phyloP scores from a whole-genome alignment of 1,140 invertebrate species.

The Drosophila aff. region DNA sequence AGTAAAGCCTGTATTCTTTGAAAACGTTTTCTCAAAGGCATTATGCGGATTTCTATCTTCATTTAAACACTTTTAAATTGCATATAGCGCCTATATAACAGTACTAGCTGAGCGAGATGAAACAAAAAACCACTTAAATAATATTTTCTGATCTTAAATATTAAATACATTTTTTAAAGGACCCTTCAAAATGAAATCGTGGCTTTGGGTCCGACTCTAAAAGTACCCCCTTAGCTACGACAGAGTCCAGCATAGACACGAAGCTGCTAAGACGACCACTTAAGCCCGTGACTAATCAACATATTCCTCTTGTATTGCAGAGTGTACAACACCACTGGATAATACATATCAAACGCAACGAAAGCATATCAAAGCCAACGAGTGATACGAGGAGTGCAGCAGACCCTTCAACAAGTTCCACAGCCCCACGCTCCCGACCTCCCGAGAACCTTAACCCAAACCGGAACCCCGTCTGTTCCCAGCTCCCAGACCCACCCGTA shows the following conservation, averaged over 20 bases:
- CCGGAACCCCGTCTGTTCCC: conserved; percentile 10
- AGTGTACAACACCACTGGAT: conserved; percentile 47
- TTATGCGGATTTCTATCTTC: not conserved
- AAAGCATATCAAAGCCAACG: conserved; percentile 58
- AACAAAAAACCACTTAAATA: too few relatives aligned
- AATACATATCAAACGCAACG: conserved; percentile 50
- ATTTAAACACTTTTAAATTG: not conserved
- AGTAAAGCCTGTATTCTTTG: not conserved
- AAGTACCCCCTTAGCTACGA: not conserved
- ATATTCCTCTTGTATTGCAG: conserved; percentile 51
- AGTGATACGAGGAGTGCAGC: conserved; percentile 38
- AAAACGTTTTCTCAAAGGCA: not conserved
- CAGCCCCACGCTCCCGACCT: not conserved
- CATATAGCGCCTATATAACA: not conserved
- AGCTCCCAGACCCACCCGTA: conserved; percentile 24
- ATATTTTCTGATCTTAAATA: too few relatives aligned
- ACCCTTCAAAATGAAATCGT: not conserved
- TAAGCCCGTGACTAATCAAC: conserved; percentile 35
- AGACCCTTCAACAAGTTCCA: not conserved
- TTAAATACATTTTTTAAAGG: too few relatives aligned
- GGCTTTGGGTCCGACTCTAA: not conserved
- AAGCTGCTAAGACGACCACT: conserved; percentile 10
- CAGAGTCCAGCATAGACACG: conserved; percentile 13
- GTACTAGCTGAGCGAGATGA: too few relatives aligned
- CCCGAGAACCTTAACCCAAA: not conserved